Conservation (phyloP, 2,113 vertebrate species). For the Dicrurus megarhynchus region DNA sequence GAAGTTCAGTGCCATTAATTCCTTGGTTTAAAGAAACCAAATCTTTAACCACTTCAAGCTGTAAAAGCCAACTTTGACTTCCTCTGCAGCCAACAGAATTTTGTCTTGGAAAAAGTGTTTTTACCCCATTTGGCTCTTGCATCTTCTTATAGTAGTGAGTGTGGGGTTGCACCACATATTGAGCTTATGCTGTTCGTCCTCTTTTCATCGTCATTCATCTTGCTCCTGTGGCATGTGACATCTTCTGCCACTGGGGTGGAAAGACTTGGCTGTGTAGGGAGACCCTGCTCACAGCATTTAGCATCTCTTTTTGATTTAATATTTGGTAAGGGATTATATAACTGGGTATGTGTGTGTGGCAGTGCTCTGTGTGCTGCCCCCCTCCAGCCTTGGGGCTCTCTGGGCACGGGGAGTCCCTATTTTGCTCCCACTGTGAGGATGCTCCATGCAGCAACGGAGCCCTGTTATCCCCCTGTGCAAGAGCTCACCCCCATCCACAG, state of each 20-base stretch:
- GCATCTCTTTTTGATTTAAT: background rate
- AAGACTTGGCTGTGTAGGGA: background rate
- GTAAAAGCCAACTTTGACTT: background rate
- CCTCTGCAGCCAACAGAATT: background rate
- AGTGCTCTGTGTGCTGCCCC: background rate
- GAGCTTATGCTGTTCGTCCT: background rate
- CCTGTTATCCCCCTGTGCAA: rapidly evolving
- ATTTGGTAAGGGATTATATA: background rate
- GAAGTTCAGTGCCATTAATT: conserved; percentile 49
- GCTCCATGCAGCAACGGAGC: background rate
- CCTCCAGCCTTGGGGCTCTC: background rate
- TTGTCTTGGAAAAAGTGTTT: background rate
- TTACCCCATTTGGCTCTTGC: background rate
- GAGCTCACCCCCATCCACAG: background rate
- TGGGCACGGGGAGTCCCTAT: background rate
- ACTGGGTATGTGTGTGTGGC: rapidly evolving
- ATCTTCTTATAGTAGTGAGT: rapidly evolving
- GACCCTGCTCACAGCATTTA: background rate
- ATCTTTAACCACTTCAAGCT: background rate
- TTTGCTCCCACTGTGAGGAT: background rate
- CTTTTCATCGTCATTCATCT: background rate
- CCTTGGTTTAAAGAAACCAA: background rate
- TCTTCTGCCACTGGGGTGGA: background rate
- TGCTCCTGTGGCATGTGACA: rapidly evolving
- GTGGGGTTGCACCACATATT: rapidly evolving